Evolutionary conservation across 2,113 vertebrate genomes (phyloP), one percentile per base, ranked within the genome.

Genomic region (Phainopepla nitens): DNA sequence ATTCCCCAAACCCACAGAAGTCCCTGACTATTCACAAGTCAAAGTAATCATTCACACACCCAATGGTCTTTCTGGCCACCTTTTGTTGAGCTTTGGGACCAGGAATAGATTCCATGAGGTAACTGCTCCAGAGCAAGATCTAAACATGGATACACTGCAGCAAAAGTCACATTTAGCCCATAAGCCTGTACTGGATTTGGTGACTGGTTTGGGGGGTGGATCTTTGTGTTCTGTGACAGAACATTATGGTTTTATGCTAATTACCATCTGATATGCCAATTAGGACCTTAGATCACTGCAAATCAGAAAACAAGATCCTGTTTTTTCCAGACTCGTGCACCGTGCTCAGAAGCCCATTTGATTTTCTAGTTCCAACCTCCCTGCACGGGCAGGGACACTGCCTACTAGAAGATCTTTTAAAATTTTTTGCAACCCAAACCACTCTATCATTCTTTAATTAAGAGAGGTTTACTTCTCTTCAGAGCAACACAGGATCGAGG

Each of bases 161-260:
- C 13, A 50, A 35, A 66, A 73, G 4, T 10, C 47, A 31, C 18
- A 10, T 8, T 65, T 12, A 33, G 31, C 8, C 23, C 15, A 14
- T 42, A 42, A 9, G 51, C 6, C 17, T 51, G 15, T n/a, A 10
- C 33, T 47, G 35, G 28, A n/a, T 24, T 41, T 29, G 27, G 49
- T 2, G 10, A 56, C 25, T 22, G n/a, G 4, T 49, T 70, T 66
- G 15, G 7, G 4, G 15, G 7, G 2, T n/a, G 1, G 11, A 5
- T 44, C 56, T 65, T 57, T 82, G 11, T 82, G 51, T n/a, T 33
- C 44, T 35, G 27, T 68, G 60, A 10, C 60, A 62, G 35, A 57
- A 47, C 17, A 23, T 54, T 33, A 54, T 11, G 21, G 20, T 39
- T 73, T 78, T 22, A 35, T 73, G 39, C 6, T 42, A 77, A 65